Base-by-base conservation (phyloP, 1,140 invertebrate species). In the Halictus rubicundus region DNA sequence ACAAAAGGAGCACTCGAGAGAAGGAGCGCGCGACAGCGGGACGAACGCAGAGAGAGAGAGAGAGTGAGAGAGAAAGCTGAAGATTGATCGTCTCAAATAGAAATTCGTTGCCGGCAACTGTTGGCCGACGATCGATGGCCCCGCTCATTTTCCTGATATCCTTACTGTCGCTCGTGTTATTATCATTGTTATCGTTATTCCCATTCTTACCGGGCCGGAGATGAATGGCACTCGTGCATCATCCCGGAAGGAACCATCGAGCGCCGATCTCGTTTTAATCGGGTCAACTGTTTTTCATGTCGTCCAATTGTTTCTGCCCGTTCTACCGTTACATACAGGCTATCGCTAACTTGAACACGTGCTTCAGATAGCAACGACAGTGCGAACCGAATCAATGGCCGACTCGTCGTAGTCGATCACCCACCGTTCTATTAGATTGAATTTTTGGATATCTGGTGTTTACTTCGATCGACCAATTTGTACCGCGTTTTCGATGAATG, bases 121-220 rank as follows among this genome's bases (percentile, higher is more conserved):
- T 25, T 4, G 27, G 52, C n/a, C 14, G 78, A 32, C 76, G 76
- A 78, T 78, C 76, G 69, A 78, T 78, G 69, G 46, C 19, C 23
- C 19, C 7, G 69, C 69, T 72, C 76, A 72, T 78, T 78, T 72
- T 46, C 60, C 49, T 72, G 76, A 65, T 72, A 72, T 78, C 69
- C 76, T 65, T 72, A 64, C 71, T 25, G 46, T 39, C 49, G 59
- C 42, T 72, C 68, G 46, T 52, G 76, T 72, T 78, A 78, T 78
- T 79, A 79, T 79, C 71, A 60, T 79, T 60, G 71, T 79, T 79
- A 73, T 79, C 78, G 70, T 79, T 79, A 74, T 74, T 74, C 61
- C 64, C 71, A 73, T 79, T 68, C 61, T 79, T 79, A 68, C 27
- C 16, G 12, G 32, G 59, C 25, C 42, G 12, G 3, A 46, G 78